Evolutionary conservation across 2,797 vertebrate genomes (phyloP).

Genomic region (Protosalanx chinensis): DNA sequence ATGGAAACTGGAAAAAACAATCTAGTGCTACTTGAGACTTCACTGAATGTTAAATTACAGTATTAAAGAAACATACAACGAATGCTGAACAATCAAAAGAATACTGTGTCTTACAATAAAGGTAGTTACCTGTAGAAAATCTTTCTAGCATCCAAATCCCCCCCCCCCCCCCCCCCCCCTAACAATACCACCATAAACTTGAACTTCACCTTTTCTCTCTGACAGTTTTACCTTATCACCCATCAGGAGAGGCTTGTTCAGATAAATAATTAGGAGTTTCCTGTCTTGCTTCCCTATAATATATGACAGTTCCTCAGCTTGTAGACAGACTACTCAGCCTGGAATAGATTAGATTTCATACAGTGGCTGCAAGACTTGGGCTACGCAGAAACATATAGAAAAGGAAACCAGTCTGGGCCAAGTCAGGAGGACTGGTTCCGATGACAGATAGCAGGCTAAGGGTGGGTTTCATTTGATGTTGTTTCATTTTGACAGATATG

Average conservation of each 20-base stretch:
- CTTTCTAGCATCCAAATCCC: constrained; percentile 43
- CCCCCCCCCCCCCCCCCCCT: constrained; percentile 40
- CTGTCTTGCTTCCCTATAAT: constrained; percentile 23
- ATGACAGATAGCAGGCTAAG: neutral
- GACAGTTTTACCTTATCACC: constrained; percentile 31
- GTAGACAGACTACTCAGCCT: constrained; percentile 25
- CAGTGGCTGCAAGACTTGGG: constrained; percentile 13
- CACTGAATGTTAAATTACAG: neutral
- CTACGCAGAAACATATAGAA: neutral
- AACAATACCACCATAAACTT: constrained; percentile 47
- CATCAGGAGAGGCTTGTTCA: neutral
- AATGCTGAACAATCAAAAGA: neutral
- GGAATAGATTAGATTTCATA: constrained; percentile 36
- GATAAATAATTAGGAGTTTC: constrained; percentile 15
- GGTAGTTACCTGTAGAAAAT: constrained; percentile 48
- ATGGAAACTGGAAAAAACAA: no score
- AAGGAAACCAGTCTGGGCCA: no score
- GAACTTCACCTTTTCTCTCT: constrained; percentile 37
- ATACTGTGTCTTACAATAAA: constrained; percentile 53
- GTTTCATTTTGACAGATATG: neutral
- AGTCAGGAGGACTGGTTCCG: neutral
- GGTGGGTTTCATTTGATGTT: neutral
- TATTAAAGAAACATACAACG: no score
- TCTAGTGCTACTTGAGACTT: neutral
- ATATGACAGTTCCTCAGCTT: constrained; percentile 27